Percentiles rank a stretch among this genome's conserved stretches.
These are phyloP conservation scores for Meganola albula DNA, from an alignment of 2,888 invertebrate genomes.

Conservation along the genomic window DNA sequence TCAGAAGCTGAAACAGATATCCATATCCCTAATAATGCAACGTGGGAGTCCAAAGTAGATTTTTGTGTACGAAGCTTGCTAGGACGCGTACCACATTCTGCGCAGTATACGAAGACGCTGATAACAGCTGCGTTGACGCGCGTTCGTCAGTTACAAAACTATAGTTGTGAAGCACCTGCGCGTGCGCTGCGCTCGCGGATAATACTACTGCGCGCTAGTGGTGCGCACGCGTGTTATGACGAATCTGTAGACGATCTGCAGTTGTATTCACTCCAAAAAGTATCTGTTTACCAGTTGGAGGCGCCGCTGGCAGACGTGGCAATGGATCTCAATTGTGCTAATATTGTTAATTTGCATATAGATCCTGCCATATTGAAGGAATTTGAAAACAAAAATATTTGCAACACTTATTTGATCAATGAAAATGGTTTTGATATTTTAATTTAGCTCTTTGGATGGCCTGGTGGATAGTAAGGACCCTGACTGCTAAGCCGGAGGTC, in stretches of 20 bases:
- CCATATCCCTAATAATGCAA: background rate
- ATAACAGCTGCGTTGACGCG: background rate
- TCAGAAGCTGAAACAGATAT: background rate
- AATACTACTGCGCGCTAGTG: background rate
- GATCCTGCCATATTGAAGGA: conserved; percentile 17
- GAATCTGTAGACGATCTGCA: background rate
- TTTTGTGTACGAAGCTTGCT: background rate
- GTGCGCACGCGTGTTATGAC: background rate
- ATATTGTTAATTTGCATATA: background rate
- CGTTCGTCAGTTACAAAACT: background rate
- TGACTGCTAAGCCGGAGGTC: too few species aligned
- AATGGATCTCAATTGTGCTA: too few species aligned
- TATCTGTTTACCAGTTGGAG: background rate
- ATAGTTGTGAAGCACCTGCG: background rate
- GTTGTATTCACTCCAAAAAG: background rate
- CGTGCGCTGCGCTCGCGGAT: background rate
- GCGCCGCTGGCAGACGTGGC: background rate
- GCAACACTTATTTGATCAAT: background rate
- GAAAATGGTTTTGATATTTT: background rate
- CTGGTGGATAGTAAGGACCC: too few species aligned
- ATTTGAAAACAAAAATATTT: background rate
- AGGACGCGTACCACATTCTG: conserved; percentile 6
- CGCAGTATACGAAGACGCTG: background rate
- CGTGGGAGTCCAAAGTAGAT: background rate
- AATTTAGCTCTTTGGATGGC: too few species aligned